phyloP scores from a whole-genome alignment of 2,888 invertebrate species.

The Cepaea hortensis region DNA sequence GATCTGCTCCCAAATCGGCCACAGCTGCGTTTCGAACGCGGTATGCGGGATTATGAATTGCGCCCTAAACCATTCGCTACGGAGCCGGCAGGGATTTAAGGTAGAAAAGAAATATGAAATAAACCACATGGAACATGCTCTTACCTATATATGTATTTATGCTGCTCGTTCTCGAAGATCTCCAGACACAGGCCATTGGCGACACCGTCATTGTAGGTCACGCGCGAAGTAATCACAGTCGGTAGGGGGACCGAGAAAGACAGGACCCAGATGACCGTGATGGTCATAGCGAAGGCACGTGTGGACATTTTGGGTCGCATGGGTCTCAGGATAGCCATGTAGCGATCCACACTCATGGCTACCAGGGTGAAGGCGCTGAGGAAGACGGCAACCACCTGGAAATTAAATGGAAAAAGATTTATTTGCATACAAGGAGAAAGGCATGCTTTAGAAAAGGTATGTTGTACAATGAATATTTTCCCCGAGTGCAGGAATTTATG shows the following conservation, averaged over 20 bases:
- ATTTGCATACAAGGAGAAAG: no score
- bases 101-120: no score
- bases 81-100: no score
- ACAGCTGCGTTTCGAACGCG: no score
- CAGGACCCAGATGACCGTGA: conserved; percentile 85
- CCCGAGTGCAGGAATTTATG: no score
- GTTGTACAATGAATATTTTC: no score
- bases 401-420: not conserved
- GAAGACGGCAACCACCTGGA: conserved; percentile 74
- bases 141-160: conserved; percentile 81
- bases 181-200: conserved; percentile 60
- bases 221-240: conserved; percentile 82
- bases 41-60: no score
- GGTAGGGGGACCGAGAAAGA: conserved; percentile 89
- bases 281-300: conserved; percentile 83
- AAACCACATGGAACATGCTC: not conserved
- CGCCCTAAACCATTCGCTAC: no score
- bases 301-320: conserved; percentile 88
- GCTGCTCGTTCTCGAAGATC: conserved; percentile 54
- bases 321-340: conserved; percentile 92
- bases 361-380: conserved; percentile 93
- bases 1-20: no score
- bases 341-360: conserved; percentile 94
- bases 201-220: conserved; percentile 27
- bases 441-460: no score